These are phyloP conservation scores for Anthoptus insignis DNA, from an alignment of 2,888 invertebrate species.

Conservation along the genomic window DNA sequence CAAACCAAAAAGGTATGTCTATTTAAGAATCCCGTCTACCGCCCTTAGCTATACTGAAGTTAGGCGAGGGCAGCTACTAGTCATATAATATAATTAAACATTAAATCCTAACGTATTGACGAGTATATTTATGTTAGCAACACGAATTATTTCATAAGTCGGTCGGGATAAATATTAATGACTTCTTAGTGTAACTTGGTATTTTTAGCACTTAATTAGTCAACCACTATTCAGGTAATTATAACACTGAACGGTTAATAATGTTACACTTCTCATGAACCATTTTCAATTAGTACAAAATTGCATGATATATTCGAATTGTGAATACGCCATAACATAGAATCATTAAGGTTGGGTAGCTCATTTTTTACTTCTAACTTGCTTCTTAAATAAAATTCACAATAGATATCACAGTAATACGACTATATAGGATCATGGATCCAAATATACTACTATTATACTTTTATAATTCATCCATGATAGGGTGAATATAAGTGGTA, in stretches of 20 bases:
- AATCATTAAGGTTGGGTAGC: not conserved
- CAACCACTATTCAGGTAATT: too few relatives aligned
- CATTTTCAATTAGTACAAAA: not conserved
- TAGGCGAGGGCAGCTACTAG: too few relatives aligned
- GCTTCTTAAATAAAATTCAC: not conserved
- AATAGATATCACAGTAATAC: not conserved
- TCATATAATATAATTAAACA: not conserved
- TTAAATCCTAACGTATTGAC: not conserved
- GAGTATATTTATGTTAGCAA: not conserved
- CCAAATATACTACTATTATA: too few relatives aligned
- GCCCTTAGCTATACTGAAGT: too few relatives aligned
- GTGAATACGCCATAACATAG: not conserved
- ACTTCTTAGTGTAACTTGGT: not conserved
- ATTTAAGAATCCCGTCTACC: too few relatives aligned
- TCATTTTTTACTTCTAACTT: not conserved
- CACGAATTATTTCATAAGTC: not conserved
- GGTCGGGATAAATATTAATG: not conserved
- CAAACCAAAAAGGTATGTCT: too few relatives aligned
- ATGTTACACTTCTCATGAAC: not conserved
- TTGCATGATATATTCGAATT: not conserved
- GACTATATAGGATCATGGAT: too few relatives aligned
- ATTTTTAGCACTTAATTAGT: too few relatives aligned
- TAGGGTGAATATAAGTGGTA: not conserved
- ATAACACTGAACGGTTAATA: not conserved
- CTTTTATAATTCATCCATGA: too few relatives aligned